Conservation (phyloP, 2,113 vertebrate genomes). For the Rhinogobius similis region DNA sequence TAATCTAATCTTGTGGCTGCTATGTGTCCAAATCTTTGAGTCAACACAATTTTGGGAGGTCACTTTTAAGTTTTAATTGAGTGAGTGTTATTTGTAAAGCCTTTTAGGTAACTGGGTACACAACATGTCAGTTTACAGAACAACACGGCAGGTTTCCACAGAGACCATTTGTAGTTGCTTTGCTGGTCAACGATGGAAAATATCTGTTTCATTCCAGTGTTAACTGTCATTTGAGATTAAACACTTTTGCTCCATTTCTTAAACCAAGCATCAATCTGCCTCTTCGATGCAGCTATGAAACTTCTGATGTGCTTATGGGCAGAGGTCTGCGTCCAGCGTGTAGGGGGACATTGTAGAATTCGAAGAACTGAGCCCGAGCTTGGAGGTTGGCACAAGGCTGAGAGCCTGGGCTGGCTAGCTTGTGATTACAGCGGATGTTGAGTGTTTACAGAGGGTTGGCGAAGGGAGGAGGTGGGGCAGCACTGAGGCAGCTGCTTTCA, state of each 20-base stretch:
- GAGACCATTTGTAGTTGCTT: constrained; percentile 16
- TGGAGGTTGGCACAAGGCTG: constrained; percentile 61
- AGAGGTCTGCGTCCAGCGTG: constrained; percentile 31
- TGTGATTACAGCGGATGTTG: constrained; percentile 74
- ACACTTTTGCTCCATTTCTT: constrained; percentile 23
- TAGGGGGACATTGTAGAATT: constrained; percentile 31
- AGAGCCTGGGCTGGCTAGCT: constrained; percentile 61
- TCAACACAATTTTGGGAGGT: constrained; percentile 43
- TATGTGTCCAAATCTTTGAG: constrained; percentile 28
- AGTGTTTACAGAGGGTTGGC: constrained; percentile 70
- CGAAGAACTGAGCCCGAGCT: constrained; percentile 46
- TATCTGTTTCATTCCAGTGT: constrained; percentile 12
- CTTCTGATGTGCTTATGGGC: constrained; percentile 13
- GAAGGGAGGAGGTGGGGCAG: constrained; percentile 24
- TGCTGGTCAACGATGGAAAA: constrained; percentile 44
- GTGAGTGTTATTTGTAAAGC: constrained; percentile 43
- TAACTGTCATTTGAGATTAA: constrained; percentile 11
- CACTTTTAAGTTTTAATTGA: constrained; percentile 49
- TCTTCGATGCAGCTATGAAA: constrained; percentile 15
- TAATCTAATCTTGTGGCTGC: constrained; percentile 30
- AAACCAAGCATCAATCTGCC: constrained; percentile 13
- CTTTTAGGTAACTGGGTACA: constrained; percentile 21
- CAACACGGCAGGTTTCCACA: constrained; percentile 40
- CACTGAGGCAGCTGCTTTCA: constrained; percentile 73
- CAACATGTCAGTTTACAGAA: constrained; percentile 32